Evolutionary conservation across 1,140 invertebrate genomes (phyloP).

Genomic region (Achroia grisella): DNA sequence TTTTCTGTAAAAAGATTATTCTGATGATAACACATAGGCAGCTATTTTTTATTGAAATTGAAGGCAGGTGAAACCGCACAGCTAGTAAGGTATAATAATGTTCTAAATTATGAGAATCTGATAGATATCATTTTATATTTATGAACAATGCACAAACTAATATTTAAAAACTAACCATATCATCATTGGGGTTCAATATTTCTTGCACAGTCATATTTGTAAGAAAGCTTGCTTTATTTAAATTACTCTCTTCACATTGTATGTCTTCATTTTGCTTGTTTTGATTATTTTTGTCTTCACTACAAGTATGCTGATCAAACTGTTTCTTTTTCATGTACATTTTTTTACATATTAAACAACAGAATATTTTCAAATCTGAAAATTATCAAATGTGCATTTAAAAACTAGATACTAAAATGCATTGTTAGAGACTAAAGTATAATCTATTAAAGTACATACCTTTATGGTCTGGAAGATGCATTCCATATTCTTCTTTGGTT

Average conservation of each 20-base stretch:
- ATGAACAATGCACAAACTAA: too few relatives aligned
- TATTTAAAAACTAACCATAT: slow-evolving; percentile 15
- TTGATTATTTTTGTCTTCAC: slow-evolving; percentile 14
- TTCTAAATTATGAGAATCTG: too few relatives aligned
- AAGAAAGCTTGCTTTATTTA: slow-evolving; percentile 6
- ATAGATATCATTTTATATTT: too few relatives aligned
- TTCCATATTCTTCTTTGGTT: slow-evolving; percentile 30
- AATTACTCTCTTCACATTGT: too few relatives aligned
- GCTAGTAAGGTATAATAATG: too few relatives aligned
- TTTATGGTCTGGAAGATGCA: slow-evolving; percentile 26
- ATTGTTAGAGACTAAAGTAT: too few relatives aligned
- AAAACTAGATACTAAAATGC: too few relatives aligned
- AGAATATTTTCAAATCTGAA: slow-evolving; percentile 36
- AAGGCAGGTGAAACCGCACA: too few relatives aligned
- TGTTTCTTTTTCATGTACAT: slow-evolving; percentile 35
- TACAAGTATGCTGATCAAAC: slow-evolving; percentile 36
- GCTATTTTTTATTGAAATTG: too few relatives aligned
- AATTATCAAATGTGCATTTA: slow-evolving; percentile 4
- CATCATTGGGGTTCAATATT: slow-evolving; percentile 16
- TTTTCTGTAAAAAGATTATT: slow-evolving; percentile 16
- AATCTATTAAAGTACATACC: slow-evolving; percentile 12
- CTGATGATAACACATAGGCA: too few relatives aligned
- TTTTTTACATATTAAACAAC: slow-evolving; percentile 43
- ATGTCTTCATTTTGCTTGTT: not conserved
- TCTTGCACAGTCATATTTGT: slow-evolving; percentile 24